phyloP scores from a whole-genome alignment of 2,888 invertebrate species.

The Elysia crispata region DNA sequence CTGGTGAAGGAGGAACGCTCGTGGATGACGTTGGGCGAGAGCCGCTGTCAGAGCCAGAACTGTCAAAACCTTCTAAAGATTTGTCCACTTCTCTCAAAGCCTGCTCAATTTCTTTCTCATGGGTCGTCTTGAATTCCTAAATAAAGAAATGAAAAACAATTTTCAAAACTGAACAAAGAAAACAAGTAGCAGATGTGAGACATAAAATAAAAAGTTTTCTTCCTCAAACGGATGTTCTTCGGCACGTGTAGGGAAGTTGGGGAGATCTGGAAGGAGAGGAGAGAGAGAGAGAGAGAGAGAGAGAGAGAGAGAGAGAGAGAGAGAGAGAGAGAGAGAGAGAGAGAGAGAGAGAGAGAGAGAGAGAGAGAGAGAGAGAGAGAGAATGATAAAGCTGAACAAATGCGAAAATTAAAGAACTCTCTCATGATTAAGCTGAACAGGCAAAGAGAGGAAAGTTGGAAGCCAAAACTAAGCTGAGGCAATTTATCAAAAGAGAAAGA shows the following conservation, averaged over 20 bases:
- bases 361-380: not conserved
- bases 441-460: too few relatives aligned
- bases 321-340: not conserved
- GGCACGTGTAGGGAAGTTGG: too few relatives aligned
- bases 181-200: not conserved
- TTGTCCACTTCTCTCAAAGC: conserved; percentile 52
- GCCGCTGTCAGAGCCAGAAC: conserved; percentile 15
- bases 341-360: not conserved
- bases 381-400: too few relatives aligned
- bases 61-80: conserved; percentile 52
- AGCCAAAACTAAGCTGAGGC: too few relatives aligned
- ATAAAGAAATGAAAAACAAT: not conserved
- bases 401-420: too few relatives aligned
- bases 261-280: not conserved
- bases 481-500: too few relatives aligned
- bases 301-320: not conserved
- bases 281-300: conserved; percentile 6
- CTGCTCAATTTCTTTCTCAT: conserved; percentile 50
- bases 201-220: not conserved
- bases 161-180: not conserved
- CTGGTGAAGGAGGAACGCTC: conserved; percentile 16
- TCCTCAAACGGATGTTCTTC: too few relatives aligned
- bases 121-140: conserved; percentile 49
- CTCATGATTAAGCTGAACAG: too few relatives aligned
- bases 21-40: conserved; percentile 22